Percentiles rank a stretch among this genome's conserved stretches.
phyloP scores from a whole-genome alignment of 2,113 vertebrate genomes.

The Sminthopsis crassicaudata region DNA sequence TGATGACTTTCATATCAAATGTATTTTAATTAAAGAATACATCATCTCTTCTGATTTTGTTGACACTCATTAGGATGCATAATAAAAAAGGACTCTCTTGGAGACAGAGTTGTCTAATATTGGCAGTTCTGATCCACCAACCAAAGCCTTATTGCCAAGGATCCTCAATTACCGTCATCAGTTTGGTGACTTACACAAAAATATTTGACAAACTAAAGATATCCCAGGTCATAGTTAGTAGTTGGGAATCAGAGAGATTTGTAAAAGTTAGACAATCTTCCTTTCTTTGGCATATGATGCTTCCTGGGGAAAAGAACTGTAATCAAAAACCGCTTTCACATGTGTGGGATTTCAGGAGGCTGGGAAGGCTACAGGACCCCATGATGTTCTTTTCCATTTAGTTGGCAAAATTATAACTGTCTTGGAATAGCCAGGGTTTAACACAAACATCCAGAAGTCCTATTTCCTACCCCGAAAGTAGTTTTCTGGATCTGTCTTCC shows the following conservation, averaged over 20 bases:
- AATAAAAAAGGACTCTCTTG: neutral
- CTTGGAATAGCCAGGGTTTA: neutral
- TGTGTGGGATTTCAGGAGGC: neutral
- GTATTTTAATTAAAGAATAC: conserved; percentile 29
- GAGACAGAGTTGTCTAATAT: neutral
- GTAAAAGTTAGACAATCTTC: neutral
- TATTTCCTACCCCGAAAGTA: neutral
- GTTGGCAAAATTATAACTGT: neutral
- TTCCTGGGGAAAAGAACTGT: neutral
- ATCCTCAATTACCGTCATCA: neutral
- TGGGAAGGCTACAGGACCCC: neutral
- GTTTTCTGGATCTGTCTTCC: neutral
- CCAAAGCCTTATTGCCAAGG: conserved; percentile 4
- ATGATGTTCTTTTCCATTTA: neutral
- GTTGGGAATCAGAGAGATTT: neutral
- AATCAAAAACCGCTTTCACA: neutral
- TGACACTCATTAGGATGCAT: conserved; percentile 1
- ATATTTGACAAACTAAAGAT: conserved; percentile 23
- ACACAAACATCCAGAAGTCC: neutral
- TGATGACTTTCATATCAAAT: conserved; percentile 45
- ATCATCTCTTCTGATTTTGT: neutral
- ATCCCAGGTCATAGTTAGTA: neutral
- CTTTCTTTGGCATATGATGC: neutral
- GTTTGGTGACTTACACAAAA: neutral
- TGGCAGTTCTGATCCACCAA: neutral